A percentile compares a stretch with the other conserved stretches of the same genome.
phyloP scores from a whole-genome alignment of 35 echinoderm and acorn worm genomes.

The Hemicentrotus pulcherrimus region DNA sequence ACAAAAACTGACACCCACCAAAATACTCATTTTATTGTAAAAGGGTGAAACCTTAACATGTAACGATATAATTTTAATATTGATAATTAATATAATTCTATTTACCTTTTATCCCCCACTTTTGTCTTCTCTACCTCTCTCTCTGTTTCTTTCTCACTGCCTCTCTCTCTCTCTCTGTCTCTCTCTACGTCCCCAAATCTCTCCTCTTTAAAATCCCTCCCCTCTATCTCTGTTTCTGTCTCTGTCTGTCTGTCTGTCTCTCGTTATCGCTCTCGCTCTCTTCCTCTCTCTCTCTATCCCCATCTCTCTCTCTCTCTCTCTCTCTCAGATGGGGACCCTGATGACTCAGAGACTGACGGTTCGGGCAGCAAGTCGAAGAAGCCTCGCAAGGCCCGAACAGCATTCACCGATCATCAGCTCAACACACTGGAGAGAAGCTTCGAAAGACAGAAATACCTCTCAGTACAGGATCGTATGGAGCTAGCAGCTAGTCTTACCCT shows the following conservation, averaged over 20 bases:
- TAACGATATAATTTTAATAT: too few relatives aligned
- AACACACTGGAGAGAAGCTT: constrained; percentile 97
- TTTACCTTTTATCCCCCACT: not conserved
- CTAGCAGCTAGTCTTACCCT: constrained; percentile 88
- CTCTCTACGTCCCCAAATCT: not conserved
- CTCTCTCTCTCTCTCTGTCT: not conserved
- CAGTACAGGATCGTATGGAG: constrained; percentile 97
- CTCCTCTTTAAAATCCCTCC: not conserved
- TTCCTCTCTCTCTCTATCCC: not conserved
- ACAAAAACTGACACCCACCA: too few relatives aligned
- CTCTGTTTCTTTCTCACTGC: too few relatives aligned
- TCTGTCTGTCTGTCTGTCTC: not conserved
- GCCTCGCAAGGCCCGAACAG: constrained; percentile 89
- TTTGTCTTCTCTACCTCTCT: too few relatives aligned
- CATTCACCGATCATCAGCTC: constrained; percentile 97
- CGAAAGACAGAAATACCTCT: constrained; percentile 95
- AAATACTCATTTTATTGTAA: too few relatives aligned
- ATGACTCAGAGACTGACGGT: constrained; percentile 22
- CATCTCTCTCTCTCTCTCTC: not conserved
- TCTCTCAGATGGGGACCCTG: constrained; percentile 4
- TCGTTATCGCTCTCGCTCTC: too few relatives aligned
- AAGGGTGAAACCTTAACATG: too few relatives aligned
- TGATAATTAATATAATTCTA: too few relatives aligned
- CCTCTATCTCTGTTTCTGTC: not conserved
- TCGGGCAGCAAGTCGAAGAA: constrained; percentile 77